Percentiles rank a stretch among this genome's conserved stretches.
Conservation (phyloP, 2,797 vertebrate genomes). For the Meriones psammophilus region DNA sequence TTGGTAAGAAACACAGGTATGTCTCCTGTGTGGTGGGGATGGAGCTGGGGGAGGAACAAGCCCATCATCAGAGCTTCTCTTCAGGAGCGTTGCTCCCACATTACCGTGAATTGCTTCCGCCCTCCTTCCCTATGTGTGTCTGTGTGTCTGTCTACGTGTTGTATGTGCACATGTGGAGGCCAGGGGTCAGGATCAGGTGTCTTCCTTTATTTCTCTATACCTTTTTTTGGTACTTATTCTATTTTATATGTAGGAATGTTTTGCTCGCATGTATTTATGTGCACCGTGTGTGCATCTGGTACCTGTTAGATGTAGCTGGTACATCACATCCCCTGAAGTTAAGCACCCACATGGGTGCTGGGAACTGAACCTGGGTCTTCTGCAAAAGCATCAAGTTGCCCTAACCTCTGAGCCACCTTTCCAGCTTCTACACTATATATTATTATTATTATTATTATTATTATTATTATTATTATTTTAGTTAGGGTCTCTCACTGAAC, state of each 20-base stretch:
- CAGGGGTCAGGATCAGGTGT: background rate
- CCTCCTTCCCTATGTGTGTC: background rate
- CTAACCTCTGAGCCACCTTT: background rate
- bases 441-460: no score
- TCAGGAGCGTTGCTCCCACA: rapidly evolving
- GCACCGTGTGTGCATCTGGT: no score
- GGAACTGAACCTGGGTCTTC: background rate
- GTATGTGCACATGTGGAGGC: background rate
- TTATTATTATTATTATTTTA: background rate
- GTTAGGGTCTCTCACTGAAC: background rate
- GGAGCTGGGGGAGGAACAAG: background rate
- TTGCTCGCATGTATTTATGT: background rate
- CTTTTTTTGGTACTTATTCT: background rate
- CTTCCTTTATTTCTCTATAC: background rate
- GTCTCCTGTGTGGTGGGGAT: rapidly evolving
- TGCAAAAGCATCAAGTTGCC: background rate
- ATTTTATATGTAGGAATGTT: no score
- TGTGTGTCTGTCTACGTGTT: background rate
- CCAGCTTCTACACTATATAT: no score
- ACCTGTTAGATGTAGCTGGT: background rate
- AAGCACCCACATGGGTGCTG: background rate
- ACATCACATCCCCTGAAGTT: background rate
- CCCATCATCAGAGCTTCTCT: rapidly evolving
- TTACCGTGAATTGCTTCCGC: rapidly evolving
- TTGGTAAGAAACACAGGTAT: background rate